Percentiles rank a stretch among this genome's conserved stretches.
These are phyloP conservation scores for Synergus japonicus DNA, from an alignment of 2,888 invertebrate genomes.

Conservation along the genomic window DNA sequence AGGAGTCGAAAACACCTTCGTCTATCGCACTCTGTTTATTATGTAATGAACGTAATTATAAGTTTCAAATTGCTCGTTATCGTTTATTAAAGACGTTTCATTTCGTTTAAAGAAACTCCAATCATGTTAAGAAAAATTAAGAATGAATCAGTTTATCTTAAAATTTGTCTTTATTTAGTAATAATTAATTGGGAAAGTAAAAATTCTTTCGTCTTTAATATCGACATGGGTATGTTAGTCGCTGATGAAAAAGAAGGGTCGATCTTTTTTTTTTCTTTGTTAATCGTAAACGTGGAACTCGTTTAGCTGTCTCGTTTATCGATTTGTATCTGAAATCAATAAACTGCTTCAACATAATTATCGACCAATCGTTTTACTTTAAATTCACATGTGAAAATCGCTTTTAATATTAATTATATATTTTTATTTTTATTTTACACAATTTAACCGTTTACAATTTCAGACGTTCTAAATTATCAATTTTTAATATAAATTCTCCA, in stretches of 20 bases:
- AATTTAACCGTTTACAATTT: no score
- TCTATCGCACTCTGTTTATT: conserved; percentile 5
- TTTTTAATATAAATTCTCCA: no score
- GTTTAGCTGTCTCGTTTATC: conserved; percentile 59
- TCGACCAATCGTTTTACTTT: neutral
- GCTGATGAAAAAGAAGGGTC: neutral
- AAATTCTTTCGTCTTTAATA: conserved; percentile 12
- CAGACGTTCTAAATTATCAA: no score
- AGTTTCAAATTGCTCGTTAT: conserved; percentile 20
- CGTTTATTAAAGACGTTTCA: conserved; percentile 5
- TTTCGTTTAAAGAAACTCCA: neutral
- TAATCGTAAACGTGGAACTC: conserved; percentile 24
- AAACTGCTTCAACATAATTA: conserved; percentile 65
- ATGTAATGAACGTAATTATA: conserved; percentile 5
- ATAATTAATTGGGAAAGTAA: neutral
- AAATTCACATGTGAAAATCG: conserved; percentile 58
- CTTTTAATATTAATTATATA: conserved; percentile 49
- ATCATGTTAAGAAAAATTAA: neutral
- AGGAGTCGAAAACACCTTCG: neutral
- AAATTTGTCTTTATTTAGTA: neutral
- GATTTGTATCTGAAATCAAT: conserved; percentile 70
- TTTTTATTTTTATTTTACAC: no score
- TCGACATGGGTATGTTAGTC: neutral
- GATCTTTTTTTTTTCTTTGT: conserved; percentile 50
- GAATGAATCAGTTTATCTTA: neutral